phyloP scores from a whole-genome alignment of 1,140 invertebrate species.

The Maconellicoccus hirsutus region DNA sequence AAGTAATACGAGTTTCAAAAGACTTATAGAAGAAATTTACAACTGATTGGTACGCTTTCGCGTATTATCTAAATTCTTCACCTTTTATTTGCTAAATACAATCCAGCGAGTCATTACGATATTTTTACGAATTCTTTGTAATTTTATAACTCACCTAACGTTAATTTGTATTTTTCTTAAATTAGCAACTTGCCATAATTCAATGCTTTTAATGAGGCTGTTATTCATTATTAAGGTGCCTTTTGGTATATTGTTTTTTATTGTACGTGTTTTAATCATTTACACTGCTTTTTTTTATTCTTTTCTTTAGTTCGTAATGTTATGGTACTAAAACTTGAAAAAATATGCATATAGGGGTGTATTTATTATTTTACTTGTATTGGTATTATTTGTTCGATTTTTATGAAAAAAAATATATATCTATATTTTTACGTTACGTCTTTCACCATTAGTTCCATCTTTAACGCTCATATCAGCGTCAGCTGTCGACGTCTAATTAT shows the following conservation, averaged over 20 bases:
- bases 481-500: too few species aligned
- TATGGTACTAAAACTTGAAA: neutral
- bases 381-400: neutral
- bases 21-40: neutral
- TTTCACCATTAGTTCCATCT: too few species aligned
- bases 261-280: neutral
- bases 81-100: too few species aligned
- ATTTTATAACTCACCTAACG: slow-evolving; percentile 9
- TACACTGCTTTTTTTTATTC: neutral
- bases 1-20: neutral
- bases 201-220: slow-evolving; percentile 14
- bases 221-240: slow-evolving; percentile 14
- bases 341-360: neutral
- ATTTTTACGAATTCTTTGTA: neutral
- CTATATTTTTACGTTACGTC: too few species aligned
- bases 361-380: too few species aligned
- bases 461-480: too few species aligned
- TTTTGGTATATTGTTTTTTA: slow-evolving; percentile 12
- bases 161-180: neutral
- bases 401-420: neutral
- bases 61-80: too few species aligned
- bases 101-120: too few species aligned
- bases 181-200: slow-evolving; percentile 15
- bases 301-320: neutral
- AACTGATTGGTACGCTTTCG: neutral